phyloP scores from a whole-genome alignment of 2,888 invertebrate genomes.

The Dermolepida albohirtum region DNA sequence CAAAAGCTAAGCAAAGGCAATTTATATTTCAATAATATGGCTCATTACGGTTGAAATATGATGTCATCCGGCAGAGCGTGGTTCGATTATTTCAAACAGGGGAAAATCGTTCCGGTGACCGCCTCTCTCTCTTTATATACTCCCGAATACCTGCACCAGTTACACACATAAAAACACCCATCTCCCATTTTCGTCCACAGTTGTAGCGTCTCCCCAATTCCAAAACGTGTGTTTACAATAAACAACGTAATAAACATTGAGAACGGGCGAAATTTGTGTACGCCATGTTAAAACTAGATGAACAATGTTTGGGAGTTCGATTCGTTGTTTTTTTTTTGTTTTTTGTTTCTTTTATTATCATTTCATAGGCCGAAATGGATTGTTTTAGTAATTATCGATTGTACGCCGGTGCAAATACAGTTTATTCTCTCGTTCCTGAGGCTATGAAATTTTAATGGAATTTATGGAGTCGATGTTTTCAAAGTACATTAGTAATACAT shows the following conservation, averaged over 20 bases:
- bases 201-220: neutral
- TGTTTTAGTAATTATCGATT: conserved; percentile 33
- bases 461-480: conserved; percentile 10
- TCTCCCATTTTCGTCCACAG: no score
- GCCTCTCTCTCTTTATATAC: conserved; percentile 23
- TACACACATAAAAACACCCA: no score
- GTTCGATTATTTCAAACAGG: conserved; percentile 57
- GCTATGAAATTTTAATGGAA: conserved; percentile 22
- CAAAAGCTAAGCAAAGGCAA: conserved; percentile 38
- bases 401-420: conserved; percentile 7
- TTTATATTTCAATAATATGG: conserved; percentile 55
- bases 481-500: conserved; percentile 28
- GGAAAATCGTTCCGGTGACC: conserved; percentile 54
- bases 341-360: conserved; percentile 8
- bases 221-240: conserved; percentile 15
- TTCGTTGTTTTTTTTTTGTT: conserved; percentile 5
- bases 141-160: no score
- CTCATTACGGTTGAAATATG: conserved; percentile 54
- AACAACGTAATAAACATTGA: conserved; percentile 28
- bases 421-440: conserved; percentile 3
- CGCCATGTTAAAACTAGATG: conserved; percentile 6
- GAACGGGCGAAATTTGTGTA: conserved; percentile 12
- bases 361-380: conserved; percentile 15
- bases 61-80: conserved; percentile 54
- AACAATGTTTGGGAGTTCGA: conserved; percentile 29